A percentile compares a stretch with the other conserved stretches of the same genome.
These are phyloP conservation scores for Rynchops niger DNA, from an alignment of 2,113 vertebrate species.

Conservation along the genomic window DNA sequence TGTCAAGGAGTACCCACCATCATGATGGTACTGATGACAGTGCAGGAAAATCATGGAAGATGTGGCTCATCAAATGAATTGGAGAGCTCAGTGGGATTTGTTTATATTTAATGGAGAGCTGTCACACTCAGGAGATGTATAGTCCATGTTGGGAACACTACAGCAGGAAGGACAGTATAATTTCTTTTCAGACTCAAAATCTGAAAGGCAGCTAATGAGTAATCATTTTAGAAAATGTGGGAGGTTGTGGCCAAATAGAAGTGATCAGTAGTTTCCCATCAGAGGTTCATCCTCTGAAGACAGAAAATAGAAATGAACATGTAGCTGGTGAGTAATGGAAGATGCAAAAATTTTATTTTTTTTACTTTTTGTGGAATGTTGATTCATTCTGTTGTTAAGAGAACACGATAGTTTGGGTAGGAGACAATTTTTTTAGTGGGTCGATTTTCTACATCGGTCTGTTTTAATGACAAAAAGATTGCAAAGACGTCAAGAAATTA, in stretches of 20 bases:
- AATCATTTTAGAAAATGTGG: background rate
- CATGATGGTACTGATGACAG: background rate
- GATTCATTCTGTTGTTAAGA: background rate
- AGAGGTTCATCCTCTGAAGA: background rate
- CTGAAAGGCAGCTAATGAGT: background rate
- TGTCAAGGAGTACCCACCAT: background rate
- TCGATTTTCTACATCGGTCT: background rate
- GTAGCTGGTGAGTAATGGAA: background rate
- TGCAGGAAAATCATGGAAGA: background rate
- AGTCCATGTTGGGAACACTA: background rate
- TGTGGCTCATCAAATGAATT: background rate
- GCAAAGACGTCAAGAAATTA: background rate
- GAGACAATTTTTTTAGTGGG: background rate
- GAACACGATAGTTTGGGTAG: background rate
- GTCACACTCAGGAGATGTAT: background rate
- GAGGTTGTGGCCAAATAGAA: background rate
- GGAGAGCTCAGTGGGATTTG: background rate
- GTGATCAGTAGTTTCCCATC: background rate
- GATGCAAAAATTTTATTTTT: background rate
- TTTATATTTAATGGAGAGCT: background rate
- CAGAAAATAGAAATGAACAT: background rate
- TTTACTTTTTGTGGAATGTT: background rate
- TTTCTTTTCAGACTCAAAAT: background rate
- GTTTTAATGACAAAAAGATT: background rate
- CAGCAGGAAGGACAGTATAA: background rate